Conservation (phyloP, 2,113 vertebrate species). For the Lycaon pictus region DNA sequence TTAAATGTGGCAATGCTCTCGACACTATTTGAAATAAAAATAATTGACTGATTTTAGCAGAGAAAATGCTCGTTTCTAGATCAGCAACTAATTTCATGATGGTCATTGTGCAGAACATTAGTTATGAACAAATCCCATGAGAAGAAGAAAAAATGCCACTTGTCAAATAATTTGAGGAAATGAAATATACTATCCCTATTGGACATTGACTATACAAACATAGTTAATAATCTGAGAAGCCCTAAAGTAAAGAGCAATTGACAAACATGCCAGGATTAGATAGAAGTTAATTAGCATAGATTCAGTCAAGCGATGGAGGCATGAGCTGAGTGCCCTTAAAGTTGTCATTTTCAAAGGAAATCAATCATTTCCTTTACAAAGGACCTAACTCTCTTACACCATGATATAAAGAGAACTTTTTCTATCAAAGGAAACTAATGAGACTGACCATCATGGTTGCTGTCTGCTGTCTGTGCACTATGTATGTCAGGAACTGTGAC, state of each 20-base stretch:
- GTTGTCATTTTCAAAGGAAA: not conserved
- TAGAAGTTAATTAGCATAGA: not conserved
- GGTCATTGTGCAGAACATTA: not conserved
- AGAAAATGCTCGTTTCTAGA: not conserved
- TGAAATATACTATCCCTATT: not conserved
- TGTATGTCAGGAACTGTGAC: not conserved
- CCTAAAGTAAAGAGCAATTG: not conserved
- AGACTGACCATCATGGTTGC: not conserved
- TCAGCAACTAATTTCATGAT: not conserved
- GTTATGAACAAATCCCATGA: not conserved
- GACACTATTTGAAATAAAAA: not conserved
- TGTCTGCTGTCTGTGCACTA: not conserved
- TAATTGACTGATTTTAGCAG: not conserved
- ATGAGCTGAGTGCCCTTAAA: not conserved
- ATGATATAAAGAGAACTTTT: not conserved
- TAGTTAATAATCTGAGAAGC: not conserved
- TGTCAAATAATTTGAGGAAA: not conserved
- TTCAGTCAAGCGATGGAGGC: not conserved
- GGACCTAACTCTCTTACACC: not conserved
- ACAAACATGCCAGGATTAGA: not conserved
- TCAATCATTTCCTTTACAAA: not conserved
- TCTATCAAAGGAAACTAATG: constrained; percentile 12
- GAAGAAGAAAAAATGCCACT: not conserved
- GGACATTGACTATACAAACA: not conserved
- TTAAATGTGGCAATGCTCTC: not conserved